phyloP scores from a whole-genome alignment of 2,888 invertebrate genomes.

The Chromoteleia sp. region DNA sequence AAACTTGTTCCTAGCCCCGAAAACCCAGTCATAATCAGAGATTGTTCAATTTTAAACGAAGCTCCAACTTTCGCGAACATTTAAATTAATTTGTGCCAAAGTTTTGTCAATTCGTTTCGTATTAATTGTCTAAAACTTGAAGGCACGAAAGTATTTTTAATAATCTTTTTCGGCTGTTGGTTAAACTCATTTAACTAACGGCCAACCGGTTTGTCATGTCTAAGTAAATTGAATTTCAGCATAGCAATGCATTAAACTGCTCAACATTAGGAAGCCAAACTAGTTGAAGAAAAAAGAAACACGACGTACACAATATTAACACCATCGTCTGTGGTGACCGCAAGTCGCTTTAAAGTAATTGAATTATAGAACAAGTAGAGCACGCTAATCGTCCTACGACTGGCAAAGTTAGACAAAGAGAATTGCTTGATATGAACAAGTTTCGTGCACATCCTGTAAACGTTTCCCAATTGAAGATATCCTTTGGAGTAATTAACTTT shows the following conservation, averaged over 20 bases:
- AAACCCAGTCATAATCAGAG: conserved; percentile 42
- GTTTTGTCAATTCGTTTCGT: conserved; percentile 48
- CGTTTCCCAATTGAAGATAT: conserved; percentile 40
- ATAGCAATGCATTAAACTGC: conserved; percentile 52
- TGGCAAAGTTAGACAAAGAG: conserved; percentile 44
- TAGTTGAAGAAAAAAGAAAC: conserved; percentile 42
- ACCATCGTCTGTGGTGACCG: conserved; percentile 62
- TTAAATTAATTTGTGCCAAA: conserved; percentile 47
- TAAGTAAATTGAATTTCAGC: conserved; percentile 61
- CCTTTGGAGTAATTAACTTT: conserved; percentile 45
- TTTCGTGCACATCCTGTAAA: conserved; percentile 41
- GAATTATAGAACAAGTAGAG: conserved; percentile 78
- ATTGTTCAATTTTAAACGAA: conserved; percentile 48
- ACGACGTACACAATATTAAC: conserved; percentile 58
- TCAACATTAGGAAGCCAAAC: conserved; percentile 67
- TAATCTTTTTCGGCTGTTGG: conserved; percentile 32
- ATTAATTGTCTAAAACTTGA: conserved; percentile 38
- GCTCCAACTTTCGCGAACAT: conserved; percentile 26
- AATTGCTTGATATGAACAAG: conserved; percentile 41
- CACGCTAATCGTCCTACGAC: conserved; percentile 71
- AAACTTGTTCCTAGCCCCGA: conserved; percentile 34
- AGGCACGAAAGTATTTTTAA: conserved; percentile 4
- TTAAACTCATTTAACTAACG: conserved; percentile 51
- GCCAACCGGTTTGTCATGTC: conserved; percentile 66
- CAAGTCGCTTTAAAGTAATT: conserved; percentile 74